These are phyloP conservation scores for Blera fallax DNA, from an alignment of 2,888 invertebrate genomes.

Conservation along the genomic window DNA sequence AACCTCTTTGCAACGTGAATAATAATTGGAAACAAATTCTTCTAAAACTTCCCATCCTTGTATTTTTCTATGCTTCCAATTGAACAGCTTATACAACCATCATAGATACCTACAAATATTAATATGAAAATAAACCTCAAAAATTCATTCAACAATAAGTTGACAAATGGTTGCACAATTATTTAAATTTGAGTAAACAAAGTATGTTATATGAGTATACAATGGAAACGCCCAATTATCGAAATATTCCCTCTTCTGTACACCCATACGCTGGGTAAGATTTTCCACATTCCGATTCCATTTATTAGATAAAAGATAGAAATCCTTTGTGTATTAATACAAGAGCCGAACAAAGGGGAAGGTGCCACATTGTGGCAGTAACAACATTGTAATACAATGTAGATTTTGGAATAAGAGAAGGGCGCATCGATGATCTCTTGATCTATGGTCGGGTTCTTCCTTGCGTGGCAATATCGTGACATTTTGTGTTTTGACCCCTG, in stretches of 20 bases:
- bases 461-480: conserved; percentile 24
- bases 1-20: background rate
- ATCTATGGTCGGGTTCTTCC: conserved; percentile 39
- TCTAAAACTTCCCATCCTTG: background rate
- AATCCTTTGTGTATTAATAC: conserved; percentile 45
- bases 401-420: conserved; percentile 12
- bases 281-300: conserved; percentile 45
- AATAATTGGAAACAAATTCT: background rate
- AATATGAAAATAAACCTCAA: background rate
- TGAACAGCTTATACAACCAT: background rate
- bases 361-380: conserved; percentile 57
- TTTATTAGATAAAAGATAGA: conserved; percentile 63
- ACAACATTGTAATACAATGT: conserved; percentile 46
- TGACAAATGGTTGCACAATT: conserved; percentile 65
- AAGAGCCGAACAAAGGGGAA: conserved; percentile 53
- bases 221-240: conserved; percentile 53
- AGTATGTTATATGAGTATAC: conserved; percentile 4
- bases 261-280: background rate
- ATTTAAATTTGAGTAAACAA: conserved; percentile 52
- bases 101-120: background rate
- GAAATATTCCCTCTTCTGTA: background rate
- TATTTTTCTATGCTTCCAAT: background rate
- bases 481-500: conserved; percentile 55
- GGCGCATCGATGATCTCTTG: conserved; percentile 65
- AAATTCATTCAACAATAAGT: conserved; percentile 34